These are phyloP conservation scores for Acrossocheilus fasciatus DNA, from an alignment of 2,797 vertebrate genomes.

Conservation along the genomic window DNA sequence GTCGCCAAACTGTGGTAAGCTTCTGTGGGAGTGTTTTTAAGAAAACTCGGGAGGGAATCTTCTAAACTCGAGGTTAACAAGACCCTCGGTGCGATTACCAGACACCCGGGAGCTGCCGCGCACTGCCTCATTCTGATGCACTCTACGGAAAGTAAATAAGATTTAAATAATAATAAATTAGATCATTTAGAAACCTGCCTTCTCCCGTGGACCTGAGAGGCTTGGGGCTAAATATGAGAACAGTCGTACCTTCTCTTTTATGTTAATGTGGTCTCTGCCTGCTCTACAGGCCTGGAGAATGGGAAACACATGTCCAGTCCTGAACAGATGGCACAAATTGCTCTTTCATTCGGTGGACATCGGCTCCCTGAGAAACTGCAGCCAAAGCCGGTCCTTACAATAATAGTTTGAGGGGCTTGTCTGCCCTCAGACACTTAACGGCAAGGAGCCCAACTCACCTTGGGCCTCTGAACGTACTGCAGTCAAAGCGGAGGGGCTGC, in stretches of 20 bases:
- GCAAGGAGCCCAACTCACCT: constrained; percentile 57
- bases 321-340: constrained; percentile 62
- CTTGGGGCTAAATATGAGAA: constrained; percentile 71
- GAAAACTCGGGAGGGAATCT: constrained; percentile 11
- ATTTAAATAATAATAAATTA: constrained; percentile 80
- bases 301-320: constrained; percentile 82
- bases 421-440: constrained; percentile 56
- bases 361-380: constrained; percentile 61
- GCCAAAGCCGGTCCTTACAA: constrained; percentile 61
- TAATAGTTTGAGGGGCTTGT: constrained; percentile 64
- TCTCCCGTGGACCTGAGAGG: constrained; percentile 51
- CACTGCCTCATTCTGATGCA: constrained; percentile 76
- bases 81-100: constrained; percentile 54
- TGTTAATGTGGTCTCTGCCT: constrained; percentile 79
- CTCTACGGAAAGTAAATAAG: constrained; percentile 81
- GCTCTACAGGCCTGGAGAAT: constrained; percentile 71
- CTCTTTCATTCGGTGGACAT: constrained; percentile 63
- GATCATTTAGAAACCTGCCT: constrained; percentile 74
- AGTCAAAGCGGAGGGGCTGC: constrained; percentile 35
- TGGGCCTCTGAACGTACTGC: constrained; percentile 37
- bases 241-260: constrained; percentile 81
- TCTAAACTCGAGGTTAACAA: constrained; percentile 4
- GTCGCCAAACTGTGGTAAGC: constrained; percentile 37
- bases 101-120: constrained; percentile 66
- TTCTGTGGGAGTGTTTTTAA: constrained; percentile 33